Base-by-base conservation (phyloP, 2,888 invertebrate genomes). In the Agelastica alni region DNA sequence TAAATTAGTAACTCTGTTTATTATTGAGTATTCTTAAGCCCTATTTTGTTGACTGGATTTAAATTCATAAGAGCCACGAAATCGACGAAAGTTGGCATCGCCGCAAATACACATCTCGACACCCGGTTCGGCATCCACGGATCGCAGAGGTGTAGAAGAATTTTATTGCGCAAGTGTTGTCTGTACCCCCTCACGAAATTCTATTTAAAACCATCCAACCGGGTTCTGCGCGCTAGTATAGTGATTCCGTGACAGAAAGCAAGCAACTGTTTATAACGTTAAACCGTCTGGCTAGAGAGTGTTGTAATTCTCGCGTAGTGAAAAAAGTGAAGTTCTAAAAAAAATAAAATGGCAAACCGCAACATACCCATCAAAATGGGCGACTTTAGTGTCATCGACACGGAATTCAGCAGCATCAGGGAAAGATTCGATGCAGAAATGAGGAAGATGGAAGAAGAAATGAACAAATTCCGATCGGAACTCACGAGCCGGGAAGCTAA, bases 391-490 rank as follows among this genome's bases (percentile, higher is more conserved):
- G 92, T 96, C 76, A 91, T 95, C 81, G 95, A 96, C 80, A 91
- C 91, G 66, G 96, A 96, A 81, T 96, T 96, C 82, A 91, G 92
- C 75, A 94, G 91, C 80, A 96, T 97, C 77, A 86, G 95, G 73
- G 95, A 95, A 78, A 84, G 93, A 68, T 96, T 96, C 79, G 96
- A 96, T 79, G 88, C 90, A 62, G 96, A 97, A 84, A 96, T 97
- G 96, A 85, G 90, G 72, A 93, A 95, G 81, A 96, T 97, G 93
- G 96, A 97, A 82, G 96, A 96, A 73, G 96, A 96, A 81, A 96
- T 96, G 96, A 88, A 89, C 77, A 89, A 90, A 81, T 95, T 95
- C 82, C 85, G 95, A 70, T 90, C 91, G 65, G 93, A 94, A 77
- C 82, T 95, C 62, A 91, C 94, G 88, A 93, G 92, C 79, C 87